phyloP scores from a whole-genome alignment of 2,888 invertebrate species.

The Didymodactylos carnosus region DNA sequence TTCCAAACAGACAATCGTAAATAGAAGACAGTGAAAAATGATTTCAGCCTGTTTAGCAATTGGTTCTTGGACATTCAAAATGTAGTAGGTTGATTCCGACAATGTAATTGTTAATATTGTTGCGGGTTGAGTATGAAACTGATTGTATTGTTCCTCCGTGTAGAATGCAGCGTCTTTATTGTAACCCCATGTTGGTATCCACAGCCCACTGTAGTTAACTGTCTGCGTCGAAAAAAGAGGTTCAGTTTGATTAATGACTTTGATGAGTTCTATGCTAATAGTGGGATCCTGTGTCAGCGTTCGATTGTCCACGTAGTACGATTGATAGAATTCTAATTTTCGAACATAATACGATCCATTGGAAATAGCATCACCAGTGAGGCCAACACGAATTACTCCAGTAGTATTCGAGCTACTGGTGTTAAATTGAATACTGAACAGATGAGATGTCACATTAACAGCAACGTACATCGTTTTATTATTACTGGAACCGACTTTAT shows the following conservation, averaged over 20 bases:
- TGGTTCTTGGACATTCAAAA: not conserved
- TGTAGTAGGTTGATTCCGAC: not conserved
- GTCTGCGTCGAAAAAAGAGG: not conserved
- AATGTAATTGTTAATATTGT: not conserved
- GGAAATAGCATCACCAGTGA: not conserved
- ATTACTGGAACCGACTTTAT: no score
- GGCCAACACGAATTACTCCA: not conserved
- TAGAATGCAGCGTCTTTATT: not conserved
- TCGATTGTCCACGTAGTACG: not conserved
- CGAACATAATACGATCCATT: not conserved
- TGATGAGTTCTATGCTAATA: not conserved
- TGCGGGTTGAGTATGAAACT: not conserved
- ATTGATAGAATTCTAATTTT: not conserved
- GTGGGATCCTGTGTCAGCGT: not conserved
- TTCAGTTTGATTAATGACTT: not conserved
- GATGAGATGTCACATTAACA: not conserved
- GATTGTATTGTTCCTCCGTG: not conserved
- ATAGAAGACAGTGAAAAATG: not conserved
- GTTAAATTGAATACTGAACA: not conserved
- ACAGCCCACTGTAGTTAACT: not conserved
- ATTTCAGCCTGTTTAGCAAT: not conserved
- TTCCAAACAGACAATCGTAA: not conserved
- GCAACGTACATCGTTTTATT: no score
- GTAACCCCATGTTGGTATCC: not conserved
- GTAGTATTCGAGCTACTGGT: not conserved